These are phyloP conservation scores for Trichacis sp. DNA, from an alignment of 2,888 invertebrate genomes.

Conservation along the genomic window DNA sequence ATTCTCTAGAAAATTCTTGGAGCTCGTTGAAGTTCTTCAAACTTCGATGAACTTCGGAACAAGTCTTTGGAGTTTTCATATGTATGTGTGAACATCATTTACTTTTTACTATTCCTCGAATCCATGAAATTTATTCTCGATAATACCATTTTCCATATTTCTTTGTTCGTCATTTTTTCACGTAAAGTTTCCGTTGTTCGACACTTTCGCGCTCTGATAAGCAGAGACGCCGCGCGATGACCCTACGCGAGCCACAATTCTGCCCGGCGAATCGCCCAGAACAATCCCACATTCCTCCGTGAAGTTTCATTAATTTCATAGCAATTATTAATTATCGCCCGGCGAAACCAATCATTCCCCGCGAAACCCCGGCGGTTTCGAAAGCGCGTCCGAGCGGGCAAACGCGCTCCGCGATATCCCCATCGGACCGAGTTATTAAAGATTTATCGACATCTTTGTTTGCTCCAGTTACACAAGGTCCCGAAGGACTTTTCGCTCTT, in stretches of 20 bases:
- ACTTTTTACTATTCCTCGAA: not conserved
- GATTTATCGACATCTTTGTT: slow-evolving; percentile 37
- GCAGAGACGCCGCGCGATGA: slow-evolving; percentile 7
- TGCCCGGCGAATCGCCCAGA: not conserved
- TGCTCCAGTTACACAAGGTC: slow-evolving; percentile 33
- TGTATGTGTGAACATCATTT: too few species aligned
- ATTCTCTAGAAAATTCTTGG: too few species aligned
- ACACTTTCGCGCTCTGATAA: slow-evolving; percentile 33
- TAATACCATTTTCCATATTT: too few species aligned
- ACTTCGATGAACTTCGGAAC: too few species aligned
- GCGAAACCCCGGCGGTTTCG: slow-evolving; percentile 27
- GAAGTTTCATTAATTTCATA: not conserved
- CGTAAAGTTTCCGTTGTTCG: slow-evolving; percentile 28
- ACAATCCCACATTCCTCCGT: not conserved
- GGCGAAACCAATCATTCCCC: not conserved
- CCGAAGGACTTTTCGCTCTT: slow-evolving; percentile 26
- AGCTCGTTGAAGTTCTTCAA: too few species aligned
- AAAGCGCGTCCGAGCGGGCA: slow-evolving; percentile 31
- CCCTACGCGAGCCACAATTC: not conserved
- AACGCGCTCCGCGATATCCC: slow-evolving; percentile 31
- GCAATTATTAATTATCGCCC: not conserved
- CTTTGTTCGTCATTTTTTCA: not conserved
- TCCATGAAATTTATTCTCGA: too few species aligned
- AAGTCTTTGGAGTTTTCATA: too few species aligned
- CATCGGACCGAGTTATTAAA: slow-evolving; percentile 31